Evolutionary conservation across 2,113 vertebrate species (phyloP).

Genomic region (Pycnonotus jocosus): DNA sequence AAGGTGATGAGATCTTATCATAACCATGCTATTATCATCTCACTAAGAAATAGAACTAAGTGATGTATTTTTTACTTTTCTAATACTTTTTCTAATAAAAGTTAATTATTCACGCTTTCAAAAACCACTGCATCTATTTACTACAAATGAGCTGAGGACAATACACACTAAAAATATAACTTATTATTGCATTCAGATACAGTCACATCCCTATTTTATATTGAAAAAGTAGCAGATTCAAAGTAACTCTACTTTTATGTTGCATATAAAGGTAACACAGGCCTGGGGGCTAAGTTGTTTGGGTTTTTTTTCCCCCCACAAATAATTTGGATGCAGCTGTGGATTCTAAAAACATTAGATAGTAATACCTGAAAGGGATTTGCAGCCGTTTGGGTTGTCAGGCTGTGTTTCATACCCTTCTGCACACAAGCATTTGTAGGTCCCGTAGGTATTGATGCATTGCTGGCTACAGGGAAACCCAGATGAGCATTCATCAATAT

Average conservation of each 20-base stretch:
- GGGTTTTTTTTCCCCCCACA: not conserved
- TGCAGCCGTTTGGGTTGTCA: slow-evolving; percentile 87
- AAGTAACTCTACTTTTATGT: not conserved
- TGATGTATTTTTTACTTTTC: not conserved
- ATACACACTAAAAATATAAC: not conserved
- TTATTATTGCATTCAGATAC: not conserved
- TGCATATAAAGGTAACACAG: not conserved
- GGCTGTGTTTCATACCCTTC: slow-evolving; percentile 89
- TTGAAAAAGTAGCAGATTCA: not conserved
- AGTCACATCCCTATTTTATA: not conserved
- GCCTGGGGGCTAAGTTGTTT: not conserved
- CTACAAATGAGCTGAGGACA: not conserved
- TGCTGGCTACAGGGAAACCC: slow-evolving; percentile 94
- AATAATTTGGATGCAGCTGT: not conserved
- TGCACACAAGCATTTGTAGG: slow-evolving; percentile 91
- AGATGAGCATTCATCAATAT: slow-evolving; percentile 91
- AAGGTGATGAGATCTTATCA: not conserved
- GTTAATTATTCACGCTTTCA: not conserved
- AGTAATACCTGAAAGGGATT: slow-evolving; percentile 86
- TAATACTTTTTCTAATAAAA: not conserved
- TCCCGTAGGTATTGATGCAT: slow-evolving; percentile 95
- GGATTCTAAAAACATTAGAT: not conserved
- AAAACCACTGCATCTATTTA: not conserved
- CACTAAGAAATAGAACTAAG: not conserved
- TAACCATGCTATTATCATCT: not conserved